phyloP scores from a whole-genome alignment of 2,113 vertebrate species.

The Phoenicopterus ruber region DNA sequence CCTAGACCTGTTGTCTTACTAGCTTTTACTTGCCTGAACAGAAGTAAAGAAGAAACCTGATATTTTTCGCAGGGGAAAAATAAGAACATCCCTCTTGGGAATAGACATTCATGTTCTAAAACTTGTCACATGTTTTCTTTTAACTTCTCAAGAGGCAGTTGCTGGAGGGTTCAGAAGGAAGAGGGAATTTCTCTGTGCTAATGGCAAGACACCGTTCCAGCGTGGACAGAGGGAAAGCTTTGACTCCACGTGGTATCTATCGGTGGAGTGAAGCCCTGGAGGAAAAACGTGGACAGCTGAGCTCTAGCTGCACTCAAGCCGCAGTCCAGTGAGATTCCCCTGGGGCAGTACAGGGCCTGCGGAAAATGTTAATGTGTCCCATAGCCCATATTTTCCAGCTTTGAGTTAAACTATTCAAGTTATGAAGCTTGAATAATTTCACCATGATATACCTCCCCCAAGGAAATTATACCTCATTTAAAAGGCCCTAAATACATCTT shows the following conservation, averaged over 20 bases:
- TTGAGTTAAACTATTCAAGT: neutral
- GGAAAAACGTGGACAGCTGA: neutral
- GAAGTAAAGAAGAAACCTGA: neutral
- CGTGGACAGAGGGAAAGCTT: neutral
- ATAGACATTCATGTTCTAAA: neutral
- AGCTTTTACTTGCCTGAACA: neutral
- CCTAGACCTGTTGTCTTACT: neutral
- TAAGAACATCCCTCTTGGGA: neutral
- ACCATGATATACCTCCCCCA: neutral
- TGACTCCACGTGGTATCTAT: neutral
- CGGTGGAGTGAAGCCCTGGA: rapidly evolving
- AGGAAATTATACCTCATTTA: neutral
- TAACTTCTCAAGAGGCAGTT: neutral
- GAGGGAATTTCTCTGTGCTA: neutral
- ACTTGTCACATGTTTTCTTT: neutral
- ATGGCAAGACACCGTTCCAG: rapidly evolving
- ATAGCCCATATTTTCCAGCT: neutral
- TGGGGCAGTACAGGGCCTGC: neutral
- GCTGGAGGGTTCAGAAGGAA: neutral
- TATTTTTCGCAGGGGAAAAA: neutral
- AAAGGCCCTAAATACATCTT: slow-evolving; percentile 19
- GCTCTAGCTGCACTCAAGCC: neutral
- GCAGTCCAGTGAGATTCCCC: neutral
- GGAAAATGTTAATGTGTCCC: neutral
- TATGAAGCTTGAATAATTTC: slow-evolving; percentile 3